Conservation (phyloP, 92 coral and sea anemone species). For the Phenganax marumi region DNA sequence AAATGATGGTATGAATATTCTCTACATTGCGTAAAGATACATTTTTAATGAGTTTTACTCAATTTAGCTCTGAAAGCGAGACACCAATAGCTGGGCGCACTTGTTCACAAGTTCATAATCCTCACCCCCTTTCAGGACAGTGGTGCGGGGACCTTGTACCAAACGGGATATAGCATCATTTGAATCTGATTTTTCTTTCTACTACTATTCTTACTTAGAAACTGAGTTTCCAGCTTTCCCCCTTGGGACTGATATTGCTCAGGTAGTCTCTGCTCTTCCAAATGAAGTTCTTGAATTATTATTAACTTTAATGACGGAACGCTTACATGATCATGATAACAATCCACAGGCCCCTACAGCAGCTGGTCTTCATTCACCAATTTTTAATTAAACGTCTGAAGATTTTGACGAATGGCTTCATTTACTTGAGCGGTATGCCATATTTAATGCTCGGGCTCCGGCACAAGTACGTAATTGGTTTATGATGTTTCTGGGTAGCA, state of each 20-base stretch:
- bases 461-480: neutral
- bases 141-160: neutral
- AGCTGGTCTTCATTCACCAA: neutral
- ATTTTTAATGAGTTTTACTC: neutral
- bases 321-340: neutral
- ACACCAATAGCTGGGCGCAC: conserved; percentile 2
- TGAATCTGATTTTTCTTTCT: neutral
- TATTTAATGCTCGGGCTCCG: neutral
- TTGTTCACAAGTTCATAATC: neutral
- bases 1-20: neutral
- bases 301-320: neutral
- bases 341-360: neutral
- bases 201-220: neutral
- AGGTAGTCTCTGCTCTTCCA: neutral
- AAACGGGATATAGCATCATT: neutral
- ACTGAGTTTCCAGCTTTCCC: conserved; percentile 11
- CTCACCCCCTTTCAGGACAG: neutral
- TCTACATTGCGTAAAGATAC: neutral
- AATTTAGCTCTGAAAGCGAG: neutral
- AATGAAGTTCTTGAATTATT: neutral
- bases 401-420: conserved; percentile 7
- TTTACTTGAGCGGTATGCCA: neutral
- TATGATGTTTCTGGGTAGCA: neutral
- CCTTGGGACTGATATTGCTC: neutral
- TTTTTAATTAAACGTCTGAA: neutral